Conservation (phyloP, 2,888 invertebrate genomes). For the Neoscelio sp. region DNA sequence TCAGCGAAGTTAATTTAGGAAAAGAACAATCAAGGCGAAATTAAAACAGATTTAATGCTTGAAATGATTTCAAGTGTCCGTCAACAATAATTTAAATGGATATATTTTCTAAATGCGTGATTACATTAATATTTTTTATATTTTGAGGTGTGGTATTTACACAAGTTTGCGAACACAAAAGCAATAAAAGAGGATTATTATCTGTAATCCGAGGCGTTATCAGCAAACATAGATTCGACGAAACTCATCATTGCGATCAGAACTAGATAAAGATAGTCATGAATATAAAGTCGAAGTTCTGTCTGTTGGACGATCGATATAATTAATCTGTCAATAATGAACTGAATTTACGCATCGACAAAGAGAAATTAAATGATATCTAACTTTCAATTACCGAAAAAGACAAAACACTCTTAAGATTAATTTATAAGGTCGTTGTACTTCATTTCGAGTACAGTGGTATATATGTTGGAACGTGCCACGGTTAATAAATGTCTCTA, state of each 20-base stretch:
- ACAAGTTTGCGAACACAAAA: neutral
- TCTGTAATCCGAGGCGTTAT: conserved; percentile 8
- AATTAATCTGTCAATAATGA: conserved; percentile 10
- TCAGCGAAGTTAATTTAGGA: too few relatives aligned
- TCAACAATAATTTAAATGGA: neutral
- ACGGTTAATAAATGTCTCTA: too few relatives aligned
- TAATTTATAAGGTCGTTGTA: neutral
- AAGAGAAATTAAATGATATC: conserved; percentile 12
- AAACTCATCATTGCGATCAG: conserved; percentile 15
- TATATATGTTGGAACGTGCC: too few relatives aligned
- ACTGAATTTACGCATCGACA: neutral
- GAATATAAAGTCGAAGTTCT: conserved; percentile 11
- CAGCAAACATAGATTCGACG: conserved; percentile 6
- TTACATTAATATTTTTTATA: neutral
- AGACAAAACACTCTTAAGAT: neutral
- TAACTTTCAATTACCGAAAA: conserved; percentile 19
- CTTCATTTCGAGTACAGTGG: too few relatives aligned
- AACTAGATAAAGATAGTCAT: conserved; percentile 21
- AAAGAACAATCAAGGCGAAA: too few relatives aligned
- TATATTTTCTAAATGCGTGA: neutral
- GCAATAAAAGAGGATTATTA: conserved; percentile 18
- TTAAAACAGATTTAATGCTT: too few relatives aligned
- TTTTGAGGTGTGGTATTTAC: neutral
- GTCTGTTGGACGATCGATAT: neutral
- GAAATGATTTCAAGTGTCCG: too few relatives aligned